Base-by-base conservation (phyloP, 2,797 vertebrate genomes). In the Stomatorhinus walkeri region DNA sequence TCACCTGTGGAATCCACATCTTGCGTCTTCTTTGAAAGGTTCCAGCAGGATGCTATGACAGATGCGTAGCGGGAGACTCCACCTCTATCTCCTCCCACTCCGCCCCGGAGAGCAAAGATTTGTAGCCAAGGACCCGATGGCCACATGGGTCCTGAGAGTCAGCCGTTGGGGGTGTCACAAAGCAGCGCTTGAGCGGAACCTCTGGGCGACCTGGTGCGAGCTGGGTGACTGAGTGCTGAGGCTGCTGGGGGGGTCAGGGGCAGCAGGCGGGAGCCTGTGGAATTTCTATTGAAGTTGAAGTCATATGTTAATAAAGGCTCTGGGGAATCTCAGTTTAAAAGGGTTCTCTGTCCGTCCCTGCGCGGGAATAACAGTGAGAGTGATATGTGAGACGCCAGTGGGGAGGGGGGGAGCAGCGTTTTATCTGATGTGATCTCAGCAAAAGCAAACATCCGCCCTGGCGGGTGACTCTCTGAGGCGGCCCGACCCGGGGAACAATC, bases 361-460 rank as follows among this genome's bases (percentile, higher is more conserved):
- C 87, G 59, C 85, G 91, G 87, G 88, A 88, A 91, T 83, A 84
- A 24, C 32, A 51, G 7, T 87, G 59, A 87, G 72, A 87, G 83
- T 22, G 89, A 91, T 91, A 89, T 89, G 87, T 36, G 89, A 92
- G 89, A 90, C 89, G 90, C 89, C 90, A 56, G 88, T 89, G 89
- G 24, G 59, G 36, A 16, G 54, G 54, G 28, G 72, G 85, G 88
- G 49, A 16, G 40, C 76, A 85, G 32, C 68, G 46, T 92, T 94
- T 92, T 89, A 93, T 93, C 91, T 90, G 76, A 90, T 90, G 88
- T 93, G 92, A 93, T 92, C 92, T 93, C 90, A 90, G 90, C 91
- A 90, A 92, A 91, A 91, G 91, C 91, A 94, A 94, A 94, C 93
- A 94, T 93, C 94, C 89, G 91, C 91, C 87, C 91, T 93, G 93